Evolutionary conservation across 2,113 vertebrate genomes (phyloP).

Genomic region (Oncorhynchus masou): DNA sequence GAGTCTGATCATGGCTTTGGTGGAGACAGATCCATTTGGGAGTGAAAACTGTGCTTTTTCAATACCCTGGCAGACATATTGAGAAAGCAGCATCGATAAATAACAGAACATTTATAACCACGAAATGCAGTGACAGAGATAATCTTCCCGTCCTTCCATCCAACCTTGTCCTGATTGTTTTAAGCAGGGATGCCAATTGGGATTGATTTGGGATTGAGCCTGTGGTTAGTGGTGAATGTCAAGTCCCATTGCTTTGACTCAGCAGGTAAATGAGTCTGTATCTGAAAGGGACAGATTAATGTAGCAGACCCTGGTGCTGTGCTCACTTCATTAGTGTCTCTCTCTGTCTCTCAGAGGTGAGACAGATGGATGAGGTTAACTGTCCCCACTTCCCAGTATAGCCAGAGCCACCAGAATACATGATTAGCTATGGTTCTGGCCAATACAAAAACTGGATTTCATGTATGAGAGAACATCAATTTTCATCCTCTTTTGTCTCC

Average conservation of each 20-base stretch:
- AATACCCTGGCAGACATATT: no score
- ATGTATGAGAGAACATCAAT: neutral
- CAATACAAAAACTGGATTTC: neutral
- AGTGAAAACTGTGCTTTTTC: neutral
- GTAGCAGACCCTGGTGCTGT: neutral
- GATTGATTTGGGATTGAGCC: neutral
- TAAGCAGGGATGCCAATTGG: no score
- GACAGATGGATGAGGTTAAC: conserved; percentile 1
- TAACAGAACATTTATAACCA: no score
- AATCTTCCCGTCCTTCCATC: no score
- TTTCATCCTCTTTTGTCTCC: neutral
- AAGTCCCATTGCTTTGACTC: no score
- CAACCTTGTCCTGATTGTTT: neutral
- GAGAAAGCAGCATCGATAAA: no score
- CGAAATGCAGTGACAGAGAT: no score
- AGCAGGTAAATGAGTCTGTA: neutral
- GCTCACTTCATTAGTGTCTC: neutral
- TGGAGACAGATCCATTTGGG: neutral
- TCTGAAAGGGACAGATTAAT: conserved; percentile 21
- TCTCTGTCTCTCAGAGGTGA: neutral
- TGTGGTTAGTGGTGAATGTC: neutral
- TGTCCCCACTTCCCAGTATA: neutral
- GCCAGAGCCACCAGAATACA: no score
- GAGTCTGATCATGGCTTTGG: no score
- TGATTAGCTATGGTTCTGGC: no score